phyloP scores from a whole-genome alignment of 2,888 invertebrate species.

The Andrena marginata region DNA sequence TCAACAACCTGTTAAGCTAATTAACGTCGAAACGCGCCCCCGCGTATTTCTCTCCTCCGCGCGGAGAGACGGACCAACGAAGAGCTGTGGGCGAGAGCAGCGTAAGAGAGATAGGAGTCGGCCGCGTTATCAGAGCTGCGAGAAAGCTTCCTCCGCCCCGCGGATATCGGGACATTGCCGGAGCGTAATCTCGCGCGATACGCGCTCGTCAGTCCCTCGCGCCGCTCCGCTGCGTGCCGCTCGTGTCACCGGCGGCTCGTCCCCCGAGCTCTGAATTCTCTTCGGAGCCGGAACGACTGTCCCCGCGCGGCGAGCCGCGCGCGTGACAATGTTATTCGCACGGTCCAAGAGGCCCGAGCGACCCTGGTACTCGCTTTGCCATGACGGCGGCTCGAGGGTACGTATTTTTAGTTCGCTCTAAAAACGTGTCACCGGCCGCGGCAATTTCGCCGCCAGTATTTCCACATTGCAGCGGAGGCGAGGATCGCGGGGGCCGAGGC shows the following conservation, averaged over 20 bases:
- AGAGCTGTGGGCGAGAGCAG: too few species aligned
- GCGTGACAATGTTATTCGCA: background rate
- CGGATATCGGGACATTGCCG: background rate
- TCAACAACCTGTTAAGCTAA: background rate
- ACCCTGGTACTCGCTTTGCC: background rate
- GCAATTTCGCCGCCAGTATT: conserved; percentile 42
- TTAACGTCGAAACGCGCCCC: background rate
- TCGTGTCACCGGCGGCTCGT: background rate
- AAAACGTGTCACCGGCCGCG: conserved; percentile 62
- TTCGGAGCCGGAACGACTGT: background rate
- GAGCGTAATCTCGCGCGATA: background rate
- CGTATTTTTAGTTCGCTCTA: conserved; percentile 77
- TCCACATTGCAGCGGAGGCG: conserved; percentile 15
- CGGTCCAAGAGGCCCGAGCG: background rate
- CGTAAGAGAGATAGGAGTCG: too few species aligned
- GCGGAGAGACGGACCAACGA: too few species aligned
- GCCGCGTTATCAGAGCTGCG: background rate
- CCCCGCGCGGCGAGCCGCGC: too few species aligned
- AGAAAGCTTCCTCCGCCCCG: background rate
- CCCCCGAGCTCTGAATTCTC: background rate
- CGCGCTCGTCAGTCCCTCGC: background rate
- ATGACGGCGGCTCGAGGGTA: conserved; percentile 25
- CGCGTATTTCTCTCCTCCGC: too few species aligned
- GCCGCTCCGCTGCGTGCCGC: background rate
- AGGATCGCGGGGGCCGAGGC: background rate